These are phyloP conservation scores for Bos javanicus DNA, from an alignment of 2,113 vertebrate species.

Conservation along the genomic window DNA sequence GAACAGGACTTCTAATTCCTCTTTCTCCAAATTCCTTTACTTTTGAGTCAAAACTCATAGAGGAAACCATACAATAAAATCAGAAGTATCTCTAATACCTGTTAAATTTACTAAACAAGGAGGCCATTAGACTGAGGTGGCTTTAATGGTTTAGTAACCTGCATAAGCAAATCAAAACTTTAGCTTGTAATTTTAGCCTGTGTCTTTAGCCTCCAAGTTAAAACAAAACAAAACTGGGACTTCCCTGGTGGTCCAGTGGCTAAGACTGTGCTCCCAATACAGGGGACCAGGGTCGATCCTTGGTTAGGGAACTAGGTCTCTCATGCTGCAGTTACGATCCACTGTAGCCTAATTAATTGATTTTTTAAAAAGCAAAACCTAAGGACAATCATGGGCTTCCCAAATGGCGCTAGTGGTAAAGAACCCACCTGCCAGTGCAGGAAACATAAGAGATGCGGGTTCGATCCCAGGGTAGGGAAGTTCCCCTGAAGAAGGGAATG, in stretches of 20 bases:
- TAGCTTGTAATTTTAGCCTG: not conserved
- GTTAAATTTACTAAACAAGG: not conserved
- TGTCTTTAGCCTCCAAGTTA: not conserved
- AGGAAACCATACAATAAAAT: not conserved
- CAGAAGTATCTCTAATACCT: not conserved
- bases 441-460: not conserved
- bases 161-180: not conserved
- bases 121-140: not conserved
- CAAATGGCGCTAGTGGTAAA: not conserved
- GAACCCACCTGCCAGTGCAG: not conserved
- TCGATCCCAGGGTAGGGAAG: not conserved
- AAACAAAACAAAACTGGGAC: not conserved
- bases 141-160: not conserved
- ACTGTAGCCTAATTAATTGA: not conserved
- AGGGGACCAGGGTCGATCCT: not conserved
- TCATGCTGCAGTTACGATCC: not conserved
- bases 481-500: not conserved
- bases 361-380: not conserved
- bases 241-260: not conserved
- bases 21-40: not conserved
- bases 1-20: not conserved
- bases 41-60: not conserved
- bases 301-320: not conserved
- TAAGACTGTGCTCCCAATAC: not conserved
- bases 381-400: not conserved